These are phyloP conservation scores for Cuculus canorus DNA, from an alignment of 2,797 vertebrate species.

Conservation along the genomic window DNA sequence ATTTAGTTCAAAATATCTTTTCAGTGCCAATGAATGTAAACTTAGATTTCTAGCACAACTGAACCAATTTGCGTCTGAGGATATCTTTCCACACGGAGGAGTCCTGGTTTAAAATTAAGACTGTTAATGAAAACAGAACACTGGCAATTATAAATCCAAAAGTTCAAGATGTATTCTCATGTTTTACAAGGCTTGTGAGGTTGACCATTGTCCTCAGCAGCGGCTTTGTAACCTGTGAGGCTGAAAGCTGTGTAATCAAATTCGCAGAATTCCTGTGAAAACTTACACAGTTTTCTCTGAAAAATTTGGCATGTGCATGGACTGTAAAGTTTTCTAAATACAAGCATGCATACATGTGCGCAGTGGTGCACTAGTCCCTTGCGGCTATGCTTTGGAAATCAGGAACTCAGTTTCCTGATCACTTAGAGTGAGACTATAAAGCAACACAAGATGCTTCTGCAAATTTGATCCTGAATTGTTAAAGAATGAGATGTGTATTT, in stretches of 20 bases:
- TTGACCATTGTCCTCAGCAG: background rate
- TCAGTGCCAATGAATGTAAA: background rate
- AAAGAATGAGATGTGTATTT: background rate
- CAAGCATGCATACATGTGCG: background rate
- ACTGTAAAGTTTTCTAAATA: background rate
- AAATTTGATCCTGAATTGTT: background rate
- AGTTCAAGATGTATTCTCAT: background rate
- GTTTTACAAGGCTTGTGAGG: background rate
- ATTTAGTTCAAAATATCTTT: background rate
- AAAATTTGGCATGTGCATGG: background rate
- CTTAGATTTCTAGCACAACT: background rate
- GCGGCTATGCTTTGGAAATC: background rate
- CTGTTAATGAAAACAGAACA: background rate
- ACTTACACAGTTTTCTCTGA: background rate
- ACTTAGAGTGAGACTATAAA: background rate
- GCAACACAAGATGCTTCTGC: background rate
- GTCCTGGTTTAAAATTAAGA: background rate
- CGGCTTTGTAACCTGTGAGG: background rate
- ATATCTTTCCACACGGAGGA: background rate
- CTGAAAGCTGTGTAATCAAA: background rate
- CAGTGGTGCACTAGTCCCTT: background rate
- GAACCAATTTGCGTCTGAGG: background rate
- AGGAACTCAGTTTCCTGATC: accelerated
- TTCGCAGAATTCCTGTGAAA: background rate
- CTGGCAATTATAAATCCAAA: background rate